Evolutionary conservation across 1,140 invertebrate species (phyloP).

Genomic region (Phymorhynchus buccinoides): DNA sequence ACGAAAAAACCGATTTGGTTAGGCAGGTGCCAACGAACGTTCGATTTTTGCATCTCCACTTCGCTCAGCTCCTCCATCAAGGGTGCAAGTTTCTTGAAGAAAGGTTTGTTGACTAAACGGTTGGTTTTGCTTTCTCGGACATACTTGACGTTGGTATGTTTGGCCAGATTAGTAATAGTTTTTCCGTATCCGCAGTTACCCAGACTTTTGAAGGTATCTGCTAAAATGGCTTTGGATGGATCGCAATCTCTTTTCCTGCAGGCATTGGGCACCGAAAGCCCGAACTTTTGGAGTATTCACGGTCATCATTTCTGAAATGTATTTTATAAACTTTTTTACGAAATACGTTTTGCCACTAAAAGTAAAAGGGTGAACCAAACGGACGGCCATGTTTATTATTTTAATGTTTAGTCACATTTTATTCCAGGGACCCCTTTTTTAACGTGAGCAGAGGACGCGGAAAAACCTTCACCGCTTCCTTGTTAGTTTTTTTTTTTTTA

Average conservation of each 20-base stretch:
- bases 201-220: slow-evolving; percentile 50
- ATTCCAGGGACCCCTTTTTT: too few species aligned
- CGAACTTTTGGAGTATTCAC: slow-evolving; percentile 47
- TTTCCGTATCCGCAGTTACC: slow-evolving; percentile 48
- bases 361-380: too few species aligned
- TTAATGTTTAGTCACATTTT: too few species aligned
- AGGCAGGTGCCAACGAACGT: slow-evolving; percentile 31
- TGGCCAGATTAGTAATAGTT: slow-evolving; percentile 46
- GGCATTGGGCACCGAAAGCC: slow-evolving; percentile 45
- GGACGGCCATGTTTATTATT: too few species aligned
- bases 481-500: too few species aligned
- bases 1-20: slow-evolving; percentile 50
- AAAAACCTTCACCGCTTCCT: too few species aligned
- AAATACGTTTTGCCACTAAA: too few species aligned
- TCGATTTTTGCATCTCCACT: too few species aligned
- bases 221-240: slow-evolving; percentile 46
- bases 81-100: neutral
- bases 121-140: slow-evolving; percentile 6
- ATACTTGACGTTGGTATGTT: slow-evolving; percentile 40
- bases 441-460: too few species aligned
- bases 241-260: slow-evolving; percentile 47
- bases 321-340: too few species aligned
- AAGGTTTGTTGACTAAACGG: neutral
- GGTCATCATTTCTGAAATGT: too few species aligned
- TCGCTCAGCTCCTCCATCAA: too few species aligned